Evolutionary conservation across 2,113 vertebrate genomes (phyloP).

Genomic region (Puma concolor): DNA sequence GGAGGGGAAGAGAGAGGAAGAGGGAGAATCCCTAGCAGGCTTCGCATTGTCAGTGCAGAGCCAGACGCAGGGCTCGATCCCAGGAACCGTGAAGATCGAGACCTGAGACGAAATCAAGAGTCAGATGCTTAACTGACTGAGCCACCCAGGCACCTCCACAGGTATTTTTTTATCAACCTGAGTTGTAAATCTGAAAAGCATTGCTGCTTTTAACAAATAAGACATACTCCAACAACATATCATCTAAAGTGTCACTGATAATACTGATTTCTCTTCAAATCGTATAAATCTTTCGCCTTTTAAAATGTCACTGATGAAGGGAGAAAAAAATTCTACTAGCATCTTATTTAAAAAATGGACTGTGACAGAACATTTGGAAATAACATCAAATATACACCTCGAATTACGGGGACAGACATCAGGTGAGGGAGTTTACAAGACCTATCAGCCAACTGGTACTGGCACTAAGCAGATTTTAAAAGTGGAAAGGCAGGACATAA

Average conservation of each 20-base stretch:
- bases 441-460: background rate
- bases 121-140: no score
- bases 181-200: slow-evolving; percentile 22
- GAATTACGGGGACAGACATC: background rate
- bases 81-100: no score
- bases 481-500: background rate
- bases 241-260: slow-evolving; percentile 10
- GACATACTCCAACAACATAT: background rate
- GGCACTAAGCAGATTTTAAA: background rate
- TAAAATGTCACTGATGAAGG: background rate
- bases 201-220: slow-evolving; percentile 15
- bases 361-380: background rate
- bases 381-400: background rate
- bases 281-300: no score
- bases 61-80: no score
- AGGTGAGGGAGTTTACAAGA: background rate
- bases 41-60: no score
- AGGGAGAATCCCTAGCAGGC: no score
- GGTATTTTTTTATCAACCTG: background rate
- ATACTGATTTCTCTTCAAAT: no score
- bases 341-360: background rate
- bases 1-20: no score
- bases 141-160: background rate
- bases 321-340: background rate
- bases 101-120: no score